Conservation (phyloP, 2,113 vertebrate species). For the Rhodinocichla rosea region DNA sequence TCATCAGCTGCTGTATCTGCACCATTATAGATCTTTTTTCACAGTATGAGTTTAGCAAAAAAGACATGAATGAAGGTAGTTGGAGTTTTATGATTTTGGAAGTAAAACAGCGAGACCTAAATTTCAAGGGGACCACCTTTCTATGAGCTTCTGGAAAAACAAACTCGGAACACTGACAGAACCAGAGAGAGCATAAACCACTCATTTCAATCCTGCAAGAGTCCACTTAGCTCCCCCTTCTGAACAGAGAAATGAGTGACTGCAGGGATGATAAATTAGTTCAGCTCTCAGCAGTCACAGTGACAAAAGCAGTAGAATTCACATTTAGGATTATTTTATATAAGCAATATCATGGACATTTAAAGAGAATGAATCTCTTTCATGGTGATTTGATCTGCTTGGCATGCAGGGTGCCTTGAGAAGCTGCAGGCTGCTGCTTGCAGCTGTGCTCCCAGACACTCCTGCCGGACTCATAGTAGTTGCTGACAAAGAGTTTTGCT, state of each 20-base stretch:
- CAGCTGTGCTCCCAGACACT: not conserved
- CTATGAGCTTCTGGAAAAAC: not conserved
- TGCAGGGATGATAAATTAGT: not conserved
- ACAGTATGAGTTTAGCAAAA: not conserved
- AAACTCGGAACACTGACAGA: not conserved
- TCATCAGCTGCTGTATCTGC: not conserved
- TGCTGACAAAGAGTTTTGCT: not conserved
- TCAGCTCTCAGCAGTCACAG: not conserved
- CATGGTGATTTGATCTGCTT: not conserved
- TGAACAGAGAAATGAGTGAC: not conserved
- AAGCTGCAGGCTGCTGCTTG: not conserved
- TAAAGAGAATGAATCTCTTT: not conserved
- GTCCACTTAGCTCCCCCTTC: not conserved
- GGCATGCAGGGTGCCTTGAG: not conserved
- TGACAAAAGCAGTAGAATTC: not conserved
- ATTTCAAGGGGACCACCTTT: not conserved
- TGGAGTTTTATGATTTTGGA: not conserved
- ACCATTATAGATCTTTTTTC: not conserved
- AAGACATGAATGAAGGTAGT: not conserved
- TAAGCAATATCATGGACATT: not conserved
- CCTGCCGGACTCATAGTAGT: not conserved
- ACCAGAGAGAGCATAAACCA: not conserved
- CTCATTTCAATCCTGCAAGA: not conserved
- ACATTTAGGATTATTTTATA: not conserved
- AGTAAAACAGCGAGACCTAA: not conserved